A percentile compares a stretch with the other conserved stretches of the same genome.
Conservation (phyloP, 2,113 vertebrate genomes). For the Heterotilapia buettikoferi region DNA sequence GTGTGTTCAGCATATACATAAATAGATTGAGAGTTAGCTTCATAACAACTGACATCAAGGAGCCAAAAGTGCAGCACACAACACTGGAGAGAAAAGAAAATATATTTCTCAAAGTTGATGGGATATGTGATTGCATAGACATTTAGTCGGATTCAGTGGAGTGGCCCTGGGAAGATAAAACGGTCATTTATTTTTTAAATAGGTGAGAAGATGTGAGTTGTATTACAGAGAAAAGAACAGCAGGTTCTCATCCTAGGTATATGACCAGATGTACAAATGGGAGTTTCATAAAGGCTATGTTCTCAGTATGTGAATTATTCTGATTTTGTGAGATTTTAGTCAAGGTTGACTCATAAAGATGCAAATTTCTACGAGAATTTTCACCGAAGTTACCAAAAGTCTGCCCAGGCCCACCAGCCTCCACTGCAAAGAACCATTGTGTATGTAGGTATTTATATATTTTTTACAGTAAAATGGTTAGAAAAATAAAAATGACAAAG, state of each 20-base stretch:
- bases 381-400: not conserved
- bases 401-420: not conserved
- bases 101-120: not conserved
- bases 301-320: not conserved
- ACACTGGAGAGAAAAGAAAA: not conserved
- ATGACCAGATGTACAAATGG: not conserved
- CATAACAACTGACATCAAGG: not conserved
- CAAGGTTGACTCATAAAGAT: not conserved
- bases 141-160: not conserved
- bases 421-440: not conserved
- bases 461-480: not conserved
- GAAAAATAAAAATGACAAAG: not conserved
- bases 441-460: not conserved
- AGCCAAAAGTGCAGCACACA: not conserved
- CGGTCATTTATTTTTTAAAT: not conserved
- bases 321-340: not conserved
- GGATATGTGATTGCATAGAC: not conserved
- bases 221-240: not conserved
- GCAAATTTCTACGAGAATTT: not conserved
- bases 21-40: conserved; percentile 1
- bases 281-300: not conserved
- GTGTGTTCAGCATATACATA: not conserved
- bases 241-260: not conserved
- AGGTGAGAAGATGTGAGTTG: not conserved
- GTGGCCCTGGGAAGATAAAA: not conserved